A percentile compares a stretch with the other conserved stretches of the same genome.
These are phyloP conservation scores for Pollenia angustigena DNA, from an alignment of 2,888 invertebrate genomes.

Conservation along the genomic window DNA sequence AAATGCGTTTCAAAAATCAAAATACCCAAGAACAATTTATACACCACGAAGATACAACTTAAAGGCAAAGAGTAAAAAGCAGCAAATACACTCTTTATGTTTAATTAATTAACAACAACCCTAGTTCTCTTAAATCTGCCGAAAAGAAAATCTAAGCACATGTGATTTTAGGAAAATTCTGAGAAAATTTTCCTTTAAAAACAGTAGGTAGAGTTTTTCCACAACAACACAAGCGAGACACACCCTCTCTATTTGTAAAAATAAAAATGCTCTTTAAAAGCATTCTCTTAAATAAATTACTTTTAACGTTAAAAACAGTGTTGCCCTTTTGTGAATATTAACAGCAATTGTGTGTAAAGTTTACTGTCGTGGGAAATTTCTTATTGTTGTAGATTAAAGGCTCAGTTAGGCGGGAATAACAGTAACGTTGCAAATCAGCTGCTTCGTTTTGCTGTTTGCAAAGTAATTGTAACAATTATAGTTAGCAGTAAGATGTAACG, in stretches of 20 bases:
- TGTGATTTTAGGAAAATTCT: constrained; percentile 58
- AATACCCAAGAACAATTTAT: constrained; percentile 55
- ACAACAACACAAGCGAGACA: constrained; percentile 52
- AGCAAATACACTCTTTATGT: background rate
- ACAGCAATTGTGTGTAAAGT: no score
- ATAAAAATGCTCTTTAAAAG: constrained; percentile 12
- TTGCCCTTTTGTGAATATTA: no score
- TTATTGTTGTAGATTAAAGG: no score
- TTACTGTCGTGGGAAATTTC: no score
- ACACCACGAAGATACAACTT: constrained; percentile 6
- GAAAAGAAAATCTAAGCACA: constrained; percentile 45
- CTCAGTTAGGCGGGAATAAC: no score
- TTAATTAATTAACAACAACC: background rate
- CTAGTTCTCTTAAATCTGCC: constrained; percentile 29
- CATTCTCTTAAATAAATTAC: constrained; percentile 19
- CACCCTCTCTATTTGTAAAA: constrained; percentile 52
- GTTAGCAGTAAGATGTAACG: no score
- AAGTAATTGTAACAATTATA: no score
- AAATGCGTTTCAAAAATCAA: constrained; percentile 60
- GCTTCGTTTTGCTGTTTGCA: no score
- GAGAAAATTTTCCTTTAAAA: constrained; percentile 28
- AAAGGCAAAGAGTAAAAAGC: constrained; percentile 35
- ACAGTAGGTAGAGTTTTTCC: constrained; percentile 62
- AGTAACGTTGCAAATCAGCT: no score
- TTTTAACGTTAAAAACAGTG: no score